phyloP scores from a whole-genome alignment of 2,888 invertebrate species.

The Zele albiditarsus region DNA sequence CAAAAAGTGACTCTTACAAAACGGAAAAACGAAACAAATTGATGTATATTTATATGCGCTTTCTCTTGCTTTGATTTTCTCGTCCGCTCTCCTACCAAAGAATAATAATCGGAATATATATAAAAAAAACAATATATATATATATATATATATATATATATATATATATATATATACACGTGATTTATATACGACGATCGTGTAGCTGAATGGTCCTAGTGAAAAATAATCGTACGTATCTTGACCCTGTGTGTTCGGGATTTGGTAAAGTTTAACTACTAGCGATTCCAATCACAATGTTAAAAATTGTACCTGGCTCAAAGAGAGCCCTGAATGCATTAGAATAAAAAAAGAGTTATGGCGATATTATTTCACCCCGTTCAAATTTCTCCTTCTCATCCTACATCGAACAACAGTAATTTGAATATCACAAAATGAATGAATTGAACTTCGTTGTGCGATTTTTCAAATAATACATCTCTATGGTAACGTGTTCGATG shows the following conservation, averaged over 20 bases:
- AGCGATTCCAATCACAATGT: neutral
- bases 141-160: conserved; percentile 33
- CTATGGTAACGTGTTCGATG: neutral
- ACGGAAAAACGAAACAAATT: conserved; percentile 6
- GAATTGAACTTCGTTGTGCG: neutral
- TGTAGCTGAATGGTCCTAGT: conserved; percentile 45
- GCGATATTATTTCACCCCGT: conserved; percentile 40
- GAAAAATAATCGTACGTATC: conserved; percentile 11
- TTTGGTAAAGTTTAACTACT: neutral
- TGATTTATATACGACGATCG: conserved; percentile 56
- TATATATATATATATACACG: conserved; percentile 40
- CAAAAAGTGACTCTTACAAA: neutral
- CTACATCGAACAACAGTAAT: no score
- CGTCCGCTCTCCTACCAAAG: conserved; percentile 64
- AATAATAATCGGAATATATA: conserved; percentile 47
- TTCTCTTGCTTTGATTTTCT: conserved; percentile 41
- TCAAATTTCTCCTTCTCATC: neutral
- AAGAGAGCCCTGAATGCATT: conserved; percentile 61
- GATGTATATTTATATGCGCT: conserved; percentile 36
- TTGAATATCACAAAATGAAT: neutral
- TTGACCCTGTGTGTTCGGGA: neutral
- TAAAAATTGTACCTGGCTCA: conserved; percentile 64
- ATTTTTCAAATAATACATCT: neutral
- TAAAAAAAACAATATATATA: conserved; percentile 27
- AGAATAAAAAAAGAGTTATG: conserved; percentile 58